A percentile compares a stretch with the other conserved stretches of the same genome.
phyloP scores from a whole-genome alignment of 2,888 invertebrate species.

The Cryptocheilus praepositus region DNA sequence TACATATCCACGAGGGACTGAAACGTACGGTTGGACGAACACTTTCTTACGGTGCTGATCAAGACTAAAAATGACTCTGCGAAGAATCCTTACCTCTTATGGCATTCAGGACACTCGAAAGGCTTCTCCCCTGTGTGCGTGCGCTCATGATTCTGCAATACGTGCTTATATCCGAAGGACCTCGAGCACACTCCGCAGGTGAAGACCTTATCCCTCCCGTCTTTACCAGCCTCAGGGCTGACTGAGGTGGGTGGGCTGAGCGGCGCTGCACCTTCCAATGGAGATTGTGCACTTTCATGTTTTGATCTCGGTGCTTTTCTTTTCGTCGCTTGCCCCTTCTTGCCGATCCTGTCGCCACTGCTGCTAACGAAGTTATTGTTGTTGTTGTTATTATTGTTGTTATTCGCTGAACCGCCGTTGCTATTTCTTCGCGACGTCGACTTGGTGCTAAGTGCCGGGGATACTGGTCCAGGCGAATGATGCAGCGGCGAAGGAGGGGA shows the following conservation, averaged over 20 bases:
- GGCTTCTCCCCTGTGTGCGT: conserved; percentile 97
- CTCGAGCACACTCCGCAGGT: conserved; percentile 92
- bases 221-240: conserved; percentile 68
- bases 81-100: conserved; percentile 79
- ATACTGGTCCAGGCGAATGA: conserved; percentile 59
- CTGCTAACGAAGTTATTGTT: conserved; percentile 51
- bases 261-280: conserved; percentile 71
- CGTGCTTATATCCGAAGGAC: conserved; percentile 95
- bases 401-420: conserved; percentile 11
- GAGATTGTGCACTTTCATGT: conserved; percentile 53
- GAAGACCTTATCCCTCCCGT: conserved; percentile 86
- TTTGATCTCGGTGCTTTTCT: conserved; percentile 63
- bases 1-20: no score
- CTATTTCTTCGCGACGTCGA: conserved; percentile 70
- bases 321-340: conserved; percentile 75
- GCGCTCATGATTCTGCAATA: conserved; percentile 94
- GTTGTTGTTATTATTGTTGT: conserved; percentile 72
- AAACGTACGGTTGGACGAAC: no score
- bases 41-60: not conserved
- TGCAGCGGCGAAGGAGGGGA: conserved; percentile 77
- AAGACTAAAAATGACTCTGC: not conserved
- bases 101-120: conserved; percentile 93
- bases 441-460: conserved; percentile 71
- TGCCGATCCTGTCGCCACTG: conserved; percentile 67
- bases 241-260: conserved; percentile 76